Conservation (phyloP, 2,797 vertebrate species). For the Chiloscyllium punctatum region DNA sequence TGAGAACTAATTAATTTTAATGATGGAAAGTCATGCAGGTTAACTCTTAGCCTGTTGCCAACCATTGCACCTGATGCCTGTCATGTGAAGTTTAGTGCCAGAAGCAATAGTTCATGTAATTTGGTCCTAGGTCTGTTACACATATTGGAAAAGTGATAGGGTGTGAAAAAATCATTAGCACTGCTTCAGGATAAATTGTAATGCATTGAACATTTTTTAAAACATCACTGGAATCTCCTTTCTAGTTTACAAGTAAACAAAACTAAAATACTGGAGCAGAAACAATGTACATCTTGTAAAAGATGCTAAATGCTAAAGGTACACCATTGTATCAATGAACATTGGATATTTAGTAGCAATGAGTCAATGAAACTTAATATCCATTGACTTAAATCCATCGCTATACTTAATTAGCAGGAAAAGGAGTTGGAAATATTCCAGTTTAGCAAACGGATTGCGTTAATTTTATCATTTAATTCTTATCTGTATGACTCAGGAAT, state of each 20-base stretch:
- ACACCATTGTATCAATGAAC: too few relatives aligned
- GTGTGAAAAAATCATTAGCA: not conserved
- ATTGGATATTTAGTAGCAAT: not conserved
- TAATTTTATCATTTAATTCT: not conserved
- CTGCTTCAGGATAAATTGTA: conserved; percentile 5
- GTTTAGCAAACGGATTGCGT: not conserved
- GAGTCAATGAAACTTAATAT: not conserved
- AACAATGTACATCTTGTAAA: too few relatives aligned
- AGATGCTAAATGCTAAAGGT: not conserved
- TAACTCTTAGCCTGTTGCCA: not conserved
- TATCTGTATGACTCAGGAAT: not conserved
- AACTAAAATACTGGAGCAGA: not conserved
- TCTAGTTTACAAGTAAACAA: not conserved
- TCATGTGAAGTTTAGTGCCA: not conserved
- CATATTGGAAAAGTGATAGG: not conserved
- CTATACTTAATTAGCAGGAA: not conserved
- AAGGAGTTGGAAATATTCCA: not conserved
- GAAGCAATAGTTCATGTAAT: not conserved
- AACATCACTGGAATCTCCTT: not conserved
- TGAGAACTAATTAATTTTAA: not conserved
- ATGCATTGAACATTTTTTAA: not conserved
- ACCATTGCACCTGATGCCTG: not conserved
- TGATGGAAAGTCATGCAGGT: not conserved
- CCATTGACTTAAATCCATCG: not conserved
- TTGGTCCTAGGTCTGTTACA: not conserved